phyloP scores from a whole-genome alignment of 2,888 invertebrate species.

The Cistogaster globosa region DNA sequence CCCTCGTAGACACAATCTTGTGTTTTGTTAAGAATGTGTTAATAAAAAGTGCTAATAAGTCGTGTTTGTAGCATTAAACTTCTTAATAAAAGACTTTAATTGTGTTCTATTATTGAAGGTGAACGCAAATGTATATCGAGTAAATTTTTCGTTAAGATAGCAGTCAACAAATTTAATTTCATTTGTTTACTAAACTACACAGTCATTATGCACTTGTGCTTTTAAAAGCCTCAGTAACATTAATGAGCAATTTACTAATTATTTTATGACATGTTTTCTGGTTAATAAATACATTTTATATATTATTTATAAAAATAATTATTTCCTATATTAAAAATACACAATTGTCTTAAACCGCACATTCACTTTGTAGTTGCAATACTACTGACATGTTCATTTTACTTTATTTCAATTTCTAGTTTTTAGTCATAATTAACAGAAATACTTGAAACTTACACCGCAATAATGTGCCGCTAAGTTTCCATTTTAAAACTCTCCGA shows the following conservation, averaged over 20 bases:
- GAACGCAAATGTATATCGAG: too few relatives aligned
- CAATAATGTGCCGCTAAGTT: slow-evolving; percentile 64
- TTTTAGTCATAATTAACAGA: slow-evolving; percentile 44
- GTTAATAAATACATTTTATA: slow-evolving; percentile 33
- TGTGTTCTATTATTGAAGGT: too few relatives aligned
- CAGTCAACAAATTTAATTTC: too few relatives aligned
- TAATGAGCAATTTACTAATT: not conserved
- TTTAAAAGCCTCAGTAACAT: not conserved
- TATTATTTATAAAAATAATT: slow-evolving; percentile 42
- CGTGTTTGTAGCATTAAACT: too few relatives aligned
- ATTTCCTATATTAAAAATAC: slow-evolving; percentile 39
- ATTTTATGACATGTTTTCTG: slow-evolving; percentile 36
- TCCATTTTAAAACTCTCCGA: slow-evolving; percentile 45
- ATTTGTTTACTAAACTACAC: not conserved
- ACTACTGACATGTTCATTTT: slow-evolving; percentile 2
- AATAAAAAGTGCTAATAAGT: too few relatives aligned
- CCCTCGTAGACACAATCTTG: too few relatives aligned
- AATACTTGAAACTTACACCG: slow-evolving; percentile 64
- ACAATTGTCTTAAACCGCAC: slow-evolving; percentile 13
- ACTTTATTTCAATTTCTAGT: slow-evolving; percentile 13
- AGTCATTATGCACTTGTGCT: not conserved
- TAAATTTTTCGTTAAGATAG: too few relatives aligned
- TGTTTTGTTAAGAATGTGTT: too few relatives aligned
- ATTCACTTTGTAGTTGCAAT: slow-evolving; percentile 13
- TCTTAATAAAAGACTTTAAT: too few relatives aligned